Percentiles rank a stretch among this genome's conserved stretches.
Conservation (phyloP, 2,888 invertebrate species). For the Drosophila quinaria region DNA sequence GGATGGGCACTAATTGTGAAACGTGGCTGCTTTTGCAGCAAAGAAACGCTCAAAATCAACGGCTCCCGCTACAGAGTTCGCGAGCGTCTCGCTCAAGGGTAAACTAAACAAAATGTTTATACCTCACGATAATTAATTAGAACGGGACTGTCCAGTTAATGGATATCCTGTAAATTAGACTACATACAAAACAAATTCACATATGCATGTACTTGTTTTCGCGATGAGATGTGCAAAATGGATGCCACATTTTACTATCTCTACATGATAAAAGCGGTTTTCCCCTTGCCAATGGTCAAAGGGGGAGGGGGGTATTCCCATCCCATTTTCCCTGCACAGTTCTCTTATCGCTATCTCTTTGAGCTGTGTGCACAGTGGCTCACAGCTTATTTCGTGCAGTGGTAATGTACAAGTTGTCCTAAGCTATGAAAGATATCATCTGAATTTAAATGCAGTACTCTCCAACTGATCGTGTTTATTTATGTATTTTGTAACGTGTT, state of each 20-base stretch:
- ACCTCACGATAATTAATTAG: not conserved
- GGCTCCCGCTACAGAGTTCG: conserved; percentile 89
- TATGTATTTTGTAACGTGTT: no score
- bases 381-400: no score
- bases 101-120: conserved; percentile 42
- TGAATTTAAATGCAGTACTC: no score
- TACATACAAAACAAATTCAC: not conserved
- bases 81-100: conserved; percentile 92
- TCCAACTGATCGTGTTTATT: no score
- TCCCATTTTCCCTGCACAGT: not conserved
- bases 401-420: no score
- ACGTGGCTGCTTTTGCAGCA: conserved; percentile 92
- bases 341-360: conserved; percentile 48
- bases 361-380: not conserved
- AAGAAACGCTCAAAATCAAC: conserved; percentile 90
- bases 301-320: not conserved
- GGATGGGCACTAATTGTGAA: conserved; percentile 90
- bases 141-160: not conserved
- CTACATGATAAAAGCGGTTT: not conserved
- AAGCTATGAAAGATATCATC: no score
- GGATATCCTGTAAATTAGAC: not conserved
- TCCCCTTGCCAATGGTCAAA: not conserved
- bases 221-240: not conserved
- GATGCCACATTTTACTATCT: not conserved
- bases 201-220: not conserved